Conservation (phyloP, 2,797 vertebrate genomes). For the Platalea minor region DNA sequence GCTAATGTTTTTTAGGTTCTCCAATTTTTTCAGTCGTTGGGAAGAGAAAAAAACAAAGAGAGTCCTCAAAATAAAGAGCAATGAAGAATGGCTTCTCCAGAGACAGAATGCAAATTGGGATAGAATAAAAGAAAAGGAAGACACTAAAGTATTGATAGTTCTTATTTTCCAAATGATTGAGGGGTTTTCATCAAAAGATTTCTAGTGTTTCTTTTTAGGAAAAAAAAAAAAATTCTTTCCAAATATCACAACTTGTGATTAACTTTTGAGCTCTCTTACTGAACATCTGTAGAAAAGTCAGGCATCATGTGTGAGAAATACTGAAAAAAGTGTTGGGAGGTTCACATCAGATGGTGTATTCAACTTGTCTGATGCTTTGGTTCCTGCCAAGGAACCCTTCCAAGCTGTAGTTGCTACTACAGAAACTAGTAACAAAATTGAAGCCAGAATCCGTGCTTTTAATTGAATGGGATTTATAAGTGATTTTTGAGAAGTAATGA, state of each 20-base stretch:
- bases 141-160: neutral
- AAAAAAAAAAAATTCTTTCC: neutral
- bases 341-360: neutral
- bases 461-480: neutral
- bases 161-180: neutral
- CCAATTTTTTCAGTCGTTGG: neutral
- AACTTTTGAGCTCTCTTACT: neutral
- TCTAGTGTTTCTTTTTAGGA: neutral
- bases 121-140: neutral
- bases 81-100: rapidly evolving
- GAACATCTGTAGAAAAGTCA: neutral
- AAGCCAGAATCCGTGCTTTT: neutral
- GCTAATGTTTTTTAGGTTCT: neutral
- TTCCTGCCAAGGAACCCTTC: neutral
- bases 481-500: neutral
- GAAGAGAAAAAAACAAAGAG: neutral
- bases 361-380: neutral
- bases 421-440: neutral
- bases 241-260: neutral
- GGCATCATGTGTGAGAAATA: neutral
- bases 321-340: neutral
- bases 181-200: neutral
- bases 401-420: rapidly evolving
- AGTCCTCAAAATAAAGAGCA: neutral
- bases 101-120: neutral